These are phyloP conservation scores for Megalonaias nervosa DNA, from an alignment of 1,140 invertebrate species.

Conservation along the genomic window DNA sequence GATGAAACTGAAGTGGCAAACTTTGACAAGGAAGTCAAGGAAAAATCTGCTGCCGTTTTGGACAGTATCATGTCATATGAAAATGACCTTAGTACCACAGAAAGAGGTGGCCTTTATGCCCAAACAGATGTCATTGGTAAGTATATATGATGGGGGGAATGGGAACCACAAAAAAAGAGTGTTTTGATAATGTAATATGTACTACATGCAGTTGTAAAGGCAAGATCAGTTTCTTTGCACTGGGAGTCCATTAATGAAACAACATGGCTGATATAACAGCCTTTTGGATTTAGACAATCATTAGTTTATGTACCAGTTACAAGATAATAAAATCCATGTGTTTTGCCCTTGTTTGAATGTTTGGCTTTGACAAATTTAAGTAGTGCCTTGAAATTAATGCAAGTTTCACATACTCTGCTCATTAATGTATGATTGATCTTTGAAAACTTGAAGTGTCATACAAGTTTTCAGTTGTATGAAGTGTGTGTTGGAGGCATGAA, in stretches of 20 bases:
- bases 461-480: no score
- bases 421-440: no score
- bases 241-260: background rate
- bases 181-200: background rate
- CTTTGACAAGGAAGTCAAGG: constrained; percentile 3
- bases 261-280: background rate
- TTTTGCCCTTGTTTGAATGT: no score
- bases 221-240: background rate
- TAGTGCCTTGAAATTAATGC: no score
- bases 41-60: constrained; percentile 31
- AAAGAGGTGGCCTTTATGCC: constrained; percentile 40
- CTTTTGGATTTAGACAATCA: background rate
- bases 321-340: no score
- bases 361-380: no score
- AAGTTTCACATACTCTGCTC: no score
- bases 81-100: constrained; percentile 20
- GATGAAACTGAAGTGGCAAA: constrained; percentile 6
- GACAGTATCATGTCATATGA: constrained; percentile 39
- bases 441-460: no score
- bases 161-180: background rate
- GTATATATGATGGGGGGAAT: background rate
- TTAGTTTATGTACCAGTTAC: no score
- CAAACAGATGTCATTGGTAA: constrained; percentile 55
- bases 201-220: background rate
- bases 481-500: no score